Percentiles rank a stretch among this genome's conserved stretches.
Conservation (phyloP, 2,113 vertebrate genomes). For the Grallaria varia region DNA sequence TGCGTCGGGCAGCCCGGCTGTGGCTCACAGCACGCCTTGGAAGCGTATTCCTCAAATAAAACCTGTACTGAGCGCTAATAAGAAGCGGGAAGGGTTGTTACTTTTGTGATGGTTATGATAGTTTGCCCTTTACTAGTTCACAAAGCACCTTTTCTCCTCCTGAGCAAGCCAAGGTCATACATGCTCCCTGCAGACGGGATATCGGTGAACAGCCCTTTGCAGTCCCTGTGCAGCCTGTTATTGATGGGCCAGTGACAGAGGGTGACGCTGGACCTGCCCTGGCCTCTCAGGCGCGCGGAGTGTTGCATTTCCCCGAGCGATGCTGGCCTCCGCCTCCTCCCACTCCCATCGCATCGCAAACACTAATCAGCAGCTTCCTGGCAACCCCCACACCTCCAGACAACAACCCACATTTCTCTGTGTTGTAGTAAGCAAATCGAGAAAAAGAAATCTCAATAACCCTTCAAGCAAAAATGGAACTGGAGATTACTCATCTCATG, state of each 20-base stretch:
- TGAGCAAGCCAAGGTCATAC: accelerated
- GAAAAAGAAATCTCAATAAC: background rate
- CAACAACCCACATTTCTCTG: background rate
- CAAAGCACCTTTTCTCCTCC: background rate
- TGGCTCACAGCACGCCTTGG: accelerated
- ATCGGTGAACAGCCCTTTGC: background rate
- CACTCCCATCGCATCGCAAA: accelerated
- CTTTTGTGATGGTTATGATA: background rate
- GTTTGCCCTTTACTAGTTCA: background rate
- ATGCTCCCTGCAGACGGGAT: accelerated
- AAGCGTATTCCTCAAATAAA: accelerated
- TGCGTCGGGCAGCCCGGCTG: no score
- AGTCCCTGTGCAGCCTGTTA: accelerated
- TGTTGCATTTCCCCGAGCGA: accelerated
- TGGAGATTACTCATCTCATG: accelerated
- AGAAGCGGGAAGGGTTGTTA: no score
- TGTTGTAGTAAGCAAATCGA: background rate
- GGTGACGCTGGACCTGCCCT: background rate
- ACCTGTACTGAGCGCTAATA: accelerated
- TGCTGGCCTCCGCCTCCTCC: background rate
- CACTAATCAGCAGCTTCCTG: background rate
- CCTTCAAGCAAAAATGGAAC: background rate
- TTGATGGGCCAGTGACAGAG: accelerated
- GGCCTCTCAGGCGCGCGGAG: background rate
- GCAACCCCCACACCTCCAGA: background rate